These are phyloP conservation scores for Sorex maritimensis DNA, from an alignment of 2,797 vertebrate genomes.

Conservation along the genomic window DNA sequence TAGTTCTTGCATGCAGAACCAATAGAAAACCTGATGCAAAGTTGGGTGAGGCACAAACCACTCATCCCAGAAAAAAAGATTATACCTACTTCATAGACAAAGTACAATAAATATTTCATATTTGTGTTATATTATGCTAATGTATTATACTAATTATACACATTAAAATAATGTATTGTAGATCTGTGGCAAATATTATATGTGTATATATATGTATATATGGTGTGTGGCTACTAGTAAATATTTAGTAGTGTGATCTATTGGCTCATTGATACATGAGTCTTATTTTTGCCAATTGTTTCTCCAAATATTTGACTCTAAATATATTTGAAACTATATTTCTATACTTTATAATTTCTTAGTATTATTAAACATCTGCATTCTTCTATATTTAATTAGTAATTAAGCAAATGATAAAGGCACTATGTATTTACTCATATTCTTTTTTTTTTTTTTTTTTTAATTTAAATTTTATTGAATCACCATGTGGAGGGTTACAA, in stretches of 20 bases:
- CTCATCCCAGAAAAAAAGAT: not conserved
- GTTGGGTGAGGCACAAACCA: no score
- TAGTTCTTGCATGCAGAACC: no score
- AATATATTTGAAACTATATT: not conserved
- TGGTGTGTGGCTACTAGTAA: not conserved
- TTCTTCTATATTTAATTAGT: constrained; percentile 20
- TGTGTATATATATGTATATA: no score
- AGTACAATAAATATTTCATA: not conserved
- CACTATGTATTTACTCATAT: constrained; percentile 28
- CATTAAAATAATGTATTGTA: no score
- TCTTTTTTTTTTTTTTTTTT: not conserved
- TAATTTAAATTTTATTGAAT: no score
- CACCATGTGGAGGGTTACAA: no score
- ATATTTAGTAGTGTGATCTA: not conserved
- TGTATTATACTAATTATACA: no score
- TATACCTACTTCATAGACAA: not conserved
- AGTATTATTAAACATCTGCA: constrained; percentile 19
- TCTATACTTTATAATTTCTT: not conserved
- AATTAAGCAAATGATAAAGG: not conserved
- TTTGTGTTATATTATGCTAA: no score
- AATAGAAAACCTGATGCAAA: no score
- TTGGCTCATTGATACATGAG: not conserved
- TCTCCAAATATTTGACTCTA: not conserved
- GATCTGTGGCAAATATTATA: no score
- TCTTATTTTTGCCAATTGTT: constrained; percentile 61